Evolutionary conservation across 1,140 invertebrate genomes (phyloP).

Genomic region (Zaprionus tsacasi): DNA sequence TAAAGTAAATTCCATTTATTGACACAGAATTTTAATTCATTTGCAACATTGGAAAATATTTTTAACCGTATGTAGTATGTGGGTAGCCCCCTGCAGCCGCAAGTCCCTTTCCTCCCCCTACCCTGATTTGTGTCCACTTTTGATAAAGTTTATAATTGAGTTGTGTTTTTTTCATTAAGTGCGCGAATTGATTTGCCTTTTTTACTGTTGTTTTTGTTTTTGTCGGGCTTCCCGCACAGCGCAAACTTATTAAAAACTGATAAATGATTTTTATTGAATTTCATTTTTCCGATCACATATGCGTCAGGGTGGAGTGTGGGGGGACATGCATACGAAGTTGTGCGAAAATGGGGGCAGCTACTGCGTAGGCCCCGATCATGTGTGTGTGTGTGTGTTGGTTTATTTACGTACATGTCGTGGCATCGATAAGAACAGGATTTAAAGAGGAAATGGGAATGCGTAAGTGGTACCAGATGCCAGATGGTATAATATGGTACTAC

Average conservation of each 20-base stretch:
- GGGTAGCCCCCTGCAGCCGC: slow-evolving; percentile 8
- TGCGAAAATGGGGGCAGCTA: slow-evolving; percentile 21
- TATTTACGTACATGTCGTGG: not conserved
- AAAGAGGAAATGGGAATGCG: slow-evolving; percentile 50
- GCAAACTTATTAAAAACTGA: slow-evolving; percentile 81
- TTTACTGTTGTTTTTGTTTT: slow-evolving; percentile 39
- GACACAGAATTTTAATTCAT: slow-evolving; percentile 75
- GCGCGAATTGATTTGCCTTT: slow-evolving; percentile 71
- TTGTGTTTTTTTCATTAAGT: slow-evolving; percentile 80
- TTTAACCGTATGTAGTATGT: slow-evolving; percentile 60
- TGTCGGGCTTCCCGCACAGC: slow-evolving; percentile 40
- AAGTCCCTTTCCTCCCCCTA: not conserved
- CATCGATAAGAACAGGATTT: slow-evolving; percentile 32
- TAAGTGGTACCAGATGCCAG: slow-evolving; percentile 23
- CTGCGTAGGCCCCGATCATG: slow-evolving; percentile 16
- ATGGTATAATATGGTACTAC: not conserved
- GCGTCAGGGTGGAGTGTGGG: not conserved
- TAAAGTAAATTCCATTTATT: slow-evolving; percentile 71
- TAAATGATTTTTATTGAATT: slow-evolving; percentile 67
- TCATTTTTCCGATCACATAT: slow-evolving; percentile 32
- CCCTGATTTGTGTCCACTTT: slow-evolving; percentile 2
- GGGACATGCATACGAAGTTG: slow-evolving; percentile 9
- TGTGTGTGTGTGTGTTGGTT: not conserved
- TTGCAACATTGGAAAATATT: slow-evolving; percentile 68
- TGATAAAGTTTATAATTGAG: slow-evolving; percentile 80